phyloP scores from a whole-genome alignment of 2,888 invertebrate genomes.

The Junonia oenone region DNA sequence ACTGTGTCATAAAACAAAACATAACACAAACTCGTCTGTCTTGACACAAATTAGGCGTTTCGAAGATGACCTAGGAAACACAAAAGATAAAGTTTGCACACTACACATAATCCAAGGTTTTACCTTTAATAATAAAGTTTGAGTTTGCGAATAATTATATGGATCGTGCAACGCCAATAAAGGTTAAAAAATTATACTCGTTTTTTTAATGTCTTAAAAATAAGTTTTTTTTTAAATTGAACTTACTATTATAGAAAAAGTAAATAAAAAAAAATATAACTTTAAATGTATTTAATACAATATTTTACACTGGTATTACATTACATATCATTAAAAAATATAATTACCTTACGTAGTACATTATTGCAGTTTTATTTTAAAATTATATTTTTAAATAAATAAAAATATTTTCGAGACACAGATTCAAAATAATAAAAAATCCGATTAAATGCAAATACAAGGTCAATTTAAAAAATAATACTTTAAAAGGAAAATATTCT shows the following conservation, averaged over 20 bases:
- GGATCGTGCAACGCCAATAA: too few species aligned
- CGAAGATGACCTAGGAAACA: too few species aligned
- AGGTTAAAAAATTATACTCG: too few species aligned
- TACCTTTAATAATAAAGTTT: too few species aligned
- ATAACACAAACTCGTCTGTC: too few species aligned
- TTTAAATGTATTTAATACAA: not conserved
- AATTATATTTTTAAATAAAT: not conserved
- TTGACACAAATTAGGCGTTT: too few species aligned
- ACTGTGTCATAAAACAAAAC: too few species aligned
- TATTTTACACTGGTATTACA: constrained; percentile 1
- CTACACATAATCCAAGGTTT: too few species aligned
- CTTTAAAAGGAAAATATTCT: constrained; percentile 3
- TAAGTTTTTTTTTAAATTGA: not conserved
- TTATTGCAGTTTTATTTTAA: not conserved
- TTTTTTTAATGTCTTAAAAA: too few species aligned
- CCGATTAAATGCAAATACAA: constrained; percentile 3
- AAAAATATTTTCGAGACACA: not conserved
- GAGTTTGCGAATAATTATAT: too few species aligned
- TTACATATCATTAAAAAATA: not conserved
- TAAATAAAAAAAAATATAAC: not conserved
- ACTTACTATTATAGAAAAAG: too few species aligned
- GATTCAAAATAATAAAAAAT: not conserved
- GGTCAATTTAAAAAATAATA: constrained; percentile 5
- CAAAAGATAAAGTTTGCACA: too few species aligned
- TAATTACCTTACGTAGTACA: not conserved